phyloP scores from a whole-genome alignment of 2,888 invertebrate genomes.

The Gisinianus flammeolus region DNA sequence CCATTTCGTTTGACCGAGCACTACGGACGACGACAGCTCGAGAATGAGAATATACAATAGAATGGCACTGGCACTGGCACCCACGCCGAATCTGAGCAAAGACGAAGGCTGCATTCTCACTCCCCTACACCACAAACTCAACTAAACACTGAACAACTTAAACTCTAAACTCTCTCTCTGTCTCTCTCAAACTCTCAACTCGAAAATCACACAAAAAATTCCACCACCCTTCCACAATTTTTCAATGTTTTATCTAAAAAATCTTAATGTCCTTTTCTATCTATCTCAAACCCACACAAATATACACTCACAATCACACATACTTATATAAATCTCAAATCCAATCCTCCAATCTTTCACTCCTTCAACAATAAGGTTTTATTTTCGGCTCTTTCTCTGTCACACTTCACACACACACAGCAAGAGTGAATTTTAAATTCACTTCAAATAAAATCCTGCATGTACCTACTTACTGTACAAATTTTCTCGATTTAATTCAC shows the following conservation, averaged over 20 bases:
- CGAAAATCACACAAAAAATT: background rate
- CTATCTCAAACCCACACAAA: background rate
- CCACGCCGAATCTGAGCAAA: conserved; percentile 23
- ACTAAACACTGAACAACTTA: too few relatives aligned
- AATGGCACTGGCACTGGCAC: background rate
- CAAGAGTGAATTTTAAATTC: background rate
- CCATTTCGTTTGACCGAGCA: background rate
- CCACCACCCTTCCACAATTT: background rate
- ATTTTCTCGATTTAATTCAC: too few relatives aligned
- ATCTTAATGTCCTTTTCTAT: background rate
- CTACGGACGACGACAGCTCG: background rate
- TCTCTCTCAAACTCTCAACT: background rate
- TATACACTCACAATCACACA: background rate
- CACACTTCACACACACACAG: background rate
- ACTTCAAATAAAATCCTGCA: too few relatives aligned
- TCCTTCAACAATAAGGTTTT: background rate
- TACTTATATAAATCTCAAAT: background rate
- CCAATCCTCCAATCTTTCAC: background rate
- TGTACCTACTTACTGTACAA: too few relatives aligned
- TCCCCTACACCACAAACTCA: too few relatives aligned
- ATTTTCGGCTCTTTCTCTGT: background rate
- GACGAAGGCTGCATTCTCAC: conserved; percentile 17
- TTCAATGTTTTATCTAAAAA: background rate
- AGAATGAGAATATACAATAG: background rate
- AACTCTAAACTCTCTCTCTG: background rate